A percentile compares a stretch with the other conserved stretches of the same genome.
Evolutionary conservation across 2,888 invertebrate genomes (phyloP).

Genomic region (Diabrotica balteata): DNA sequence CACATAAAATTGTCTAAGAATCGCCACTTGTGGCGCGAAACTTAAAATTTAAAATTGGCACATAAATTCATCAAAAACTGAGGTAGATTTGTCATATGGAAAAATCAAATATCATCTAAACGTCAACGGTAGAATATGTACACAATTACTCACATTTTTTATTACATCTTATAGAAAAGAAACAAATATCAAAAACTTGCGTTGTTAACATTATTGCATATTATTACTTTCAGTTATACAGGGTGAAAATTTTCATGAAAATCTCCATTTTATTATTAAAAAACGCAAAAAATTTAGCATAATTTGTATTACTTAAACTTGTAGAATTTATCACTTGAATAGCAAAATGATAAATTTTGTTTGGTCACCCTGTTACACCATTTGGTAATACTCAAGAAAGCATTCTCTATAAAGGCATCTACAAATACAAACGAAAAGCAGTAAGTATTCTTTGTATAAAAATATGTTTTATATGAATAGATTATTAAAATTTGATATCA

Average conservation of each 20-base stretch:
- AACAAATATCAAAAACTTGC: constrained; percentile 59
- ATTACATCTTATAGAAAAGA: constrained; percentile 46
- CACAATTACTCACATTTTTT: constrained; percentile 53
- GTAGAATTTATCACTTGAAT: too few species aligned
- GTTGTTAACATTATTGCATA: constrained; percentile 59
- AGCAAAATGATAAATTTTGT: too few species aligned
- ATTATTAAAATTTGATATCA: too few species aligned
- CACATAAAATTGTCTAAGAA: constrained; percentile 39
- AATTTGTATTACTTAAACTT: too few species aligned
- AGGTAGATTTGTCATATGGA: constrained; percentile 59
- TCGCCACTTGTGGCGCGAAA: constrained; percentile 22
- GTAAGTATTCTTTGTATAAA: too few species aligned
- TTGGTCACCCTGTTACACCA: too few species aligned
- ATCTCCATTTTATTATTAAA: too few species aligned
- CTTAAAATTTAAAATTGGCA: constrained; percentile 49
- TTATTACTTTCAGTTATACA: constrained; percentile 49
- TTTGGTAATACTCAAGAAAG: too few species aligned
- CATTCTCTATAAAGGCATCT: too few species aligned
- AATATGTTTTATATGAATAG: too few species aligned
- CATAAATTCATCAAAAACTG: constrained; percentile 54
- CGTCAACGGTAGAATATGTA: constrained; percentile 53
- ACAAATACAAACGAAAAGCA: too few species aligned
- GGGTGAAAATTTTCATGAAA: constrained; percentile 20
- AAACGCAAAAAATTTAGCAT: too few species aligned
- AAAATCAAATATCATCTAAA: constrained; percentile 54